phyloP scores from a whole-genome alignment of 2,888 invertebrate species.

The Cryptus armator region DNA sequence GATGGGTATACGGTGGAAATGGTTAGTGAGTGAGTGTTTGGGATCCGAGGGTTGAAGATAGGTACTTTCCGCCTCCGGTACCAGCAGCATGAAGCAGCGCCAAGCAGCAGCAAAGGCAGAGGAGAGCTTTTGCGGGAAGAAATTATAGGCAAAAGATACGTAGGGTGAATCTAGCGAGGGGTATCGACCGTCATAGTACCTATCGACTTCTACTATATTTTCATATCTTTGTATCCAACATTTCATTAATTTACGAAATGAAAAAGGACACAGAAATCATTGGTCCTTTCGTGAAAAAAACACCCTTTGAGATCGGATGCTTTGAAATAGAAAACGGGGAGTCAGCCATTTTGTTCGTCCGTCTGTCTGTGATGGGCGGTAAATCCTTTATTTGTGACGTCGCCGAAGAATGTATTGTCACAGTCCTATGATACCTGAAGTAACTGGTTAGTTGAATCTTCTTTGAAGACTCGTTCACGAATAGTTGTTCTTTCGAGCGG shows the following conservation, averaged over 20 bases:
- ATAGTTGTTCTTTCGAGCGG: neutral
- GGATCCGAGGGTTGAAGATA: slow-evolving; percentile 74
- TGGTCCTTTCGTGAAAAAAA: neutral
- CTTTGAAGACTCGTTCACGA: neutral
- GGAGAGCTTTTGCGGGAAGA: slow-evolving; percentile 74
- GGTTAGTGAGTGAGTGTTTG: slow-evolving; percentile 73
- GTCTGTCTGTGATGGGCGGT: no score
- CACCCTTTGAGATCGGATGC: no score
- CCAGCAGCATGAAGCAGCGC: slow-evolving; percentile 31
- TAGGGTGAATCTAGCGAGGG: slow-evolving; percentile 69
- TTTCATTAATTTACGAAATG: neutral
- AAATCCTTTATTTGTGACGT: no score
- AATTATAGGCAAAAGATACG: slow-evolving; percentile 74
- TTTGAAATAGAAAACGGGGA: no score
- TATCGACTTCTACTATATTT: neutral
- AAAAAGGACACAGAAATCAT: neutral
- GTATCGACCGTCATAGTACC: slow-evolving; percentile 41
- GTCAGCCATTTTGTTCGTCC: no score
- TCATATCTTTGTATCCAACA: slow-evolving; percentile 7
- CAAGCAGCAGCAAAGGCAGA: slow-evolving; percentile 45
- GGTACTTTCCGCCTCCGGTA: slow-evolving; percentile 75
- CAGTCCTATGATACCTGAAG: neutral
- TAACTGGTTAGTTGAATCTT: neutral
- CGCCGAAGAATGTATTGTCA: no score
- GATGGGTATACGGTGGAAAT: slow-evolving; percentile 62